phyloP scores from a whole-genome alignment of 2,797 vertebrate genomes.

The Alauda arvensis region DNA sequence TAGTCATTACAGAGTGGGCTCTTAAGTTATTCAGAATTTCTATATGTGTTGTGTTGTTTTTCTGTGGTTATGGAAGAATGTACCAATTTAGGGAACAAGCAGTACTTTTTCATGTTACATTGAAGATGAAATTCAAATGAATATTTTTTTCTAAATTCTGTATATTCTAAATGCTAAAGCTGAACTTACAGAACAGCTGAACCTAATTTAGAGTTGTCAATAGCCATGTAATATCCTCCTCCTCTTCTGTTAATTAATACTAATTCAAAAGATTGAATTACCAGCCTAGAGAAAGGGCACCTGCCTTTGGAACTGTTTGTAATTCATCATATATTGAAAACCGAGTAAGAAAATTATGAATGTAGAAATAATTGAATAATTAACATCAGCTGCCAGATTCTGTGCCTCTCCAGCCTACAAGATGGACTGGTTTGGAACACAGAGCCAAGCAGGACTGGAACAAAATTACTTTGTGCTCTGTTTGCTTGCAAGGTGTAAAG shows the following conservation, averaged over 20 bases:
- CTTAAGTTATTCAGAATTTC: conserved; percentile 8
- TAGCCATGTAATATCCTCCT: neutral
- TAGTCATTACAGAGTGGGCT: conserved; percentile 27
- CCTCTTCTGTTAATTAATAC: conserved; percentile 28
- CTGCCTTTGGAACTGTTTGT: conserved; percentile 22
- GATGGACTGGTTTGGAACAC: neutral
- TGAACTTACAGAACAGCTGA: conserved; percentile 20
- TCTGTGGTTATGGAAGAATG: neutral
- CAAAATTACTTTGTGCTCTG: neutral
- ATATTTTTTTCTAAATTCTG: neutral
- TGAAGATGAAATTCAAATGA: conserved; percentile 1
- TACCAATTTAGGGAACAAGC: neutral
- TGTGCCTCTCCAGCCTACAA: neutral
- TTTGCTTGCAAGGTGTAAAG: neutral
- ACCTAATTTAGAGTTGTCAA: conserved; percentile 25
- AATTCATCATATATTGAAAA: conserved; percentile 17
- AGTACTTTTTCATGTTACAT: conserved; percentile 14
- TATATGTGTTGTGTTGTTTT: neutral
- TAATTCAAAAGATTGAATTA: conserved; percentile 7
- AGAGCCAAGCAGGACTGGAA: neutral
- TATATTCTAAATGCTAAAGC: conserved; percentile 3
- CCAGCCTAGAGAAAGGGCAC: conserved; percentile 3
- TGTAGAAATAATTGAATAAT: conserved; percentile 11
- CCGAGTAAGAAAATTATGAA: conserved; percentile 10
- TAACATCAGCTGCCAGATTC: neutral